Percentiles rank a stretch among this genome's conserved stretches.
Conservation (phyloP, 2,888 invertebrate species). For the Hemistola chrysoprasaria region DNA sequence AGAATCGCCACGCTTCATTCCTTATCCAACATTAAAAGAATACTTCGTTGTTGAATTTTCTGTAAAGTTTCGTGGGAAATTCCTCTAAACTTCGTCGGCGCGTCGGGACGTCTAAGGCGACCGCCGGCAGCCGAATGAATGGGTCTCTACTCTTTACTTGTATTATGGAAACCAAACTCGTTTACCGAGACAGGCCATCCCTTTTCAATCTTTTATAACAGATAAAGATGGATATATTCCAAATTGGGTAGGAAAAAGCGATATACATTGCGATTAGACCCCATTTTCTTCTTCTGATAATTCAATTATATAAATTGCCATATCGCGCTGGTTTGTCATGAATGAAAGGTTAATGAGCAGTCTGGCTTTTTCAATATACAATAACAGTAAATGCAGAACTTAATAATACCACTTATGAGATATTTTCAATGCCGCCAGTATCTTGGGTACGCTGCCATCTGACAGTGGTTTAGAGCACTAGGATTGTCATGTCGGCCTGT, state of each 20-base stretch:
- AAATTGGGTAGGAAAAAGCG: slow-evolving; percentile 23
- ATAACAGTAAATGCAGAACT: not conserved
- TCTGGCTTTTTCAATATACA: slow-evolving; percentile 12
- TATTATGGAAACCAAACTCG: slow-evolving; percentile 33
- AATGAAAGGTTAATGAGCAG: slow-evolving; percentile 22
- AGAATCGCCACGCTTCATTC: slow-evolving; percentile 3
- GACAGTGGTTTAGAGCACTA: no score
- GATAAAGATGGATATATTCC: slow-evolving; percentile 22
- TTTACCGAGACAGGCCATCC: slow-evolving; percentile 28
- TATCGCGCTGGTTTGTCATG: slow-evolving; percentile 26
- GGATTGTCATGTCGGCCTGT: no score
- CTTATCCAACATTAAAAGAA: slow-evolving; percentile 21
- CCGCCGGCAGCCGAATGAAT: slow-evolving; percentile 50
- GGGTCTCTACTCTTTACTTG: slow-evolving; percentile 27
- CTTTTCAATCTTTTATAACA: slow-evolving; percentile 21
- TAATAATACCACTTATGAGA: not conserved
- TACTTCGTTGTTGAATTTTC: slow-evolving; percentile 39
- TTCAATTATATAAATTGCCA: slow-evolving; percentile 38
- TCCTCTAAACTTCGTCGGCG: slow-evolving; percentile 34
- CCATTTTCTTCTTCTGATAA: slow-evolving; percentile 37
- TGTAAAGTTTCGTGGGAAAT: slow-evolving; percentile 45
- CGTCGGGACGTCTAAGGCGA: slow-evolving; percentile 43
- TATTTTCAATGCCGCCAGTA: no score
- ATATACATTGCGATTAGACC: slow-evolving; percentile 39
- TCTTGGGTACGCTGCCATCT: no score